These are phyloP conservation scores for Chrosomus eos DNA, from an alignment of 2,797 vertebrate species.

Conservation along the genomic window DNA sequence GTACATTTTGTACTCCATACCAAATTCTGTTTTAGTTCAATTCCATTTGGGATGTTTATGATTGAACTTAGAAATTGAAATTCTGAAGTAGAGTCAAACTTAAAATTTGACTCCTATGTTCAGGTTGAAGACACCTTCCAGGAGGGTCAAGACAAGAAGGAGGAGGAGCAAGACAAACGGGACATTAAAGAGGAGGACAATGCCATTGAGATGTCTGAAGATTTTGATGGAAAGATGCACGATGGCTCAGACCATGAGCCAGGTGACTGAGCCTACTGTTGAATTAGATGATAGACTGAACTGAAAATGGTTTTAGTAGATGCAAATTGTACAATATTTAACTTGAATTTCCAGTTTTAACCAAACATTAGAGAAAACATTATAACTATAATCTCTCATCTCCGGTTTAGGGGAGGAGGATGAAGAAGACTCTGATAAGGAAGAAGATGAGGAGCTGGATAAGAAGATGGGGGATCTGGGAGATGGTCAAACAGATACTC, in stretches of 20 bases:
- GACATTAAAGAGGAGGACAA: conserved; percentile 92
- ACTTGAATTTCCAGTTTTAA: not conserved
- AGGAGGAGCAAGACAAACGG: conserved; percentile 86
- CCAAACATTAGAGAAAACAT: not conserved
- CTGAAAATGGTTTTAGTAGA: not conserved
- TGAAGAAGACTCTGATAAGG: conserved; percentile 82
- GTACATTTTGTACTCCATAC: not conserved
- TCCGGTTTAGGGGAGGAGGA: conserved; percentile 67
- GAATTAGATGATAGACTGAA: not conserved
- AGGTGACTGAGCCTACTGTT: conserved; percentile 72
- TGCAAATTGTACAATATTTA: not conserved
- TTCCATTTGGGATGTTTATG: no score
- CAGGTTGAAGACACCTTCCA: conserved; percentile 92
- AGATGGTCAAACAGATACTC: conserved; percentile 89
- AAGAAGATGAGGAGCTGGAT: conserved; percentile 88
- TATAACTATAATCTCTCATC: not conserved
- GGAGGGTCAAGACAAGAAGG: conserved; percentile 87
- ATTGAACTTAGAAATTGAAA: no score
- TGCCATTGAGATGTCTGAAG: conserved; percentile 97
- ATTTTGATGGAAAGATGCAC: conserved; percentile 94
- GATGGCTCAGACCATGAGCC: conserved; percentile 84
- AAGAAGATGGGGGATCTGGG: conserved; percentile 96
- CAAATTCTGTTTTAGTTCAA: no score
- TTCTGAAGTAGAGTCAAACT: not conserved
- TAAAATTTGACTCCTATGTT: not conserved